Base-by-base conservation (phyloP, 92 coral and sea anemone species). In the Zoanthus gigantus region DNA sequence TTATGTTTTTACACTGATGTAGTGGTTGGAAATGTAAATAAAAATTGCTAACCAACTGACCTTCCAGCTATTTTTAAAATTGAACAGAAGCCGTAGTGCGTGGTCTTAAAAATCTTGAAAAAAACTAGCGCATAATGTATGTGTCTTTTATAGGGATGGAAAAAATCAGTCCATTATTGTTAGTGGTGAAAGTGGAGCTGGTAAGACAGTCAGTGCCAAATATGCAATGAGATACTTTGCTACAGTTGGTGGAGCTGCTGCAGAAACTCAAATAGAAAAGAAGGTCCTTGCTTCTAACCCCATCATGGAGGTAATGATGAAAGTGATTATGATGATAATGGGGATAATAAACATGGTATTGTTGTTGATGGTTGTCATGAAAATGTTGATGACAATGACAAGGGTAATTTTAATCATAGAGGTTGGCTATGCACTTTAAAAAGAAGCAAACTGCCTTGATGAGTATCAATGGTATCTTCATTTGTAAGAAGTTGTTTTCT, bases 141-240 rank as follows among this genome's bases (percentile, higher is more conserved):
- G 30, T 23, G 16, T 0, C 29, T 57, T 86, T 34, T 48, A 28
- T 74, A 96, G 99, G 71, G 98, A 96, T 86, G 95, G 88, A 74
- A 89, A 88, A 74, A 97, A 97, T 86, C 99, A 97, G 88, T 97
- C 99, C 2, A 90, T 97, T 68, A 95, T 97, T 93, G 99, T 97
- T 42, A 97, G 99, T 86, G 99, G 99, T 9, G 99, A 97, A 73
- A 97, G 99, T 92, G 99, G 99, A 9, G 99, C 99, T 6, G 99
- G 99, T 3, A 97, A 97, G 92, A 97, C 99, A 4, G 99, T 97
- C 85, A 97, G 98, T 89, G 99, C 99, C 14, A 97, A 97, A 85
- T 97, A 95, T 78, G 98, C 99, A 18, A 97, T 97, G 99, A 90
- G 99, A 45, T 97, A 97, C 89, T 97, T 97, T 94, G 98, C 98